phyloP scores from a whole-genome alignment of 2,888 invertebrate species.

The Heteropelma amictum region DNA sequence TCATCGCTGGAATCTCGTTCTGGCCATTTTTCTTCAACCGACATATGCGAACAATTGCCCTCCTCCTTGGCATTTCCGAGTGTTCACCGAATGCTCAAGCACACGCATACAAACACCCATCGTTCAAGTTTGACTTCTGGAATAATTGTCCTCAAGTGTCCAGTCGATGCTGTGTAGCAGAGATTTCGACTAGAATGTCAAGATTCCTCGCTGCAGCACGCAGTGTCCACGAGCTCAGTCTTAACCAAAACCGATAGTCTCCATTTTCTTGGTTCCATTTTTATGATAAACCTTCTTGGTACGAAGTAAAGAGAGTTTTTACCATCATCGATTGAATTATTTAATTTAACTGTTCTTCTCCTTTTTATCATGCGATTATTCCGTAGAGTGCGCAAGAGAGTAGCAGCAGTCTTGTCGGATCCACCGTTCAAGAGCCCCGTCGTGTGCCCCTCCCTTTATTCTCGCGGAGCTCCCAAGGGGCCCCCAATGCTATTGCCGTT shows the following conservation, averaged over 20 bases:
- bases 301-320: not conserved
- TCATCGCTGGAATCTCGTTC: conserved; percentile 49
- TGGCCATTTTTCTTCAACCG: conserved; percentile 55
- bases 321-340: not conserved
- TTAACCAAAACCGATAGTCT: too few species aligned
- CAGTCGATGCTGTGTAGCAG: too few species aligned
- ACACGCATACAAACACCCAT: not conserved
- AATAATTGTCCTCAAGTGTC: conserved; percentile 6
- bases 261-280: too few species aligned
- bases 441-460: conserved; percentile 38
- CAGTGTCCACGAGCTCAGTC: too few species aligned
- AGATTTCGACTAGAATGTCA: too few species aligned
- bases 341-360: not conserved
- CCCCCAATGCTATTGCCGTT: conserved; percentile 1
- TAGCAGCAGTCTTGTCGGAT: conserved; percentile 34
- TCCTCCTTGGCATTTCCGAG: conserved; percentile 33
- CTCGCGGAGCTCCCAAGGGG: conserved; percentile 37
- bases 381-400: conserved; percentile 30
- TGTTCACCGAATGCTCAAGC: conserved; percentile 14
- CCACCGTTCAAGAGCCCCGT: not conserved
- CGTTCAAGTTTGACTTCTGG: not conserved
- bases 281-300: not conserved
- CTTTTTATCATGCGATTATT: not conserved
- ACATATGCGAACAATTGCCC: conserved; percentile 54
- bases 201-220: too few species aligned